Evolutionary conservation across 2,113 vertebrate genomes (phyloP), one percentile per base, ranked within the genome.

Genomic region (Ophthalmolycus amberensis): DNA sequence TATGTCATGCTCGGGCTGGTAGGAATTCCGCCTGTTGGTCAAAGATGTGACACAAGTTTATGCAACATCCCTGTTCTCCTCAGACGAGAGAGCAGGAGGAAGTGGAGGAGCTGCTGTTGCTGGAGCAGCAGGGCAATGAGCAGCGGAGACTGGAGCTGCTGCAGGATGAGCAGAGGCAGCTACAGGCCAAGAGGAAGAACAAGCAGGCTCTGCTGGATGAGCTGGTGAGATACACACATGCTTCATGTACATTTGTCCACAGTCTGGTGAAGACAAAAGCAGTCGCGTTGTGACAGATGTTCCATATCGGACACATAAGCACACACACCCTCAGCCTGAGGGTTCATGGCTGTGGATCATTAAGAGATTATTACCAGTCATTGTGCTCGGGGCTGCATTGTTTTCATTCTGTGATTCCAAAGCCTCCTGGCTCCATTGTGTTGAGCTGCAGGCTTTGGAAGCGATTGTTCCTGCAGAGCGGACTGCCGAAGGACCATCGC

Each of bases 81-180:
- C 93, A 99, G 98, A 97, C 96, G 0, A 95, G 97, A 68, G 98
- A 99, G 90, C 98, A 99, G 91, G 98, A 99, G 71, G 97, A 99
- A 86, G 75, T 99, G 90, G 98, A 99, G 93, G 98, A 99, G 95
- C 94, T 98, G 34, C 92, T 99, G 91, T 93, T 97, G 72, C 91
- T 95, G 9, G 97, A 99, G 91, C 94, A 97, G 80, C 96, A 97
- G 87, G 96, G 96, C 76, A 96, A 86, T 1, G 97, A 99, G 86
- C 96, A 97, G 85, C 95, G 96, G 77, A 93, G 97, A 9, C 91
- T 99, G 2, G 94, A 96, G 22, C 89, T 95, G 10, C 96, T 99
- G 87, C 97, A 99, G 85, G 98, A 99, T 75, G 98, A 99, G 32
- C 95, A 98, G 87, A 93, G 97, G 63, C 97, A 98, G 32, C 97